Percentiles rank a stretch among this genome's conserved stretches.
Evolutionary conservation across 1,140 invertebrate genomes (phyloP).

Genomic region (Scaptomyza hsui): DNA sequence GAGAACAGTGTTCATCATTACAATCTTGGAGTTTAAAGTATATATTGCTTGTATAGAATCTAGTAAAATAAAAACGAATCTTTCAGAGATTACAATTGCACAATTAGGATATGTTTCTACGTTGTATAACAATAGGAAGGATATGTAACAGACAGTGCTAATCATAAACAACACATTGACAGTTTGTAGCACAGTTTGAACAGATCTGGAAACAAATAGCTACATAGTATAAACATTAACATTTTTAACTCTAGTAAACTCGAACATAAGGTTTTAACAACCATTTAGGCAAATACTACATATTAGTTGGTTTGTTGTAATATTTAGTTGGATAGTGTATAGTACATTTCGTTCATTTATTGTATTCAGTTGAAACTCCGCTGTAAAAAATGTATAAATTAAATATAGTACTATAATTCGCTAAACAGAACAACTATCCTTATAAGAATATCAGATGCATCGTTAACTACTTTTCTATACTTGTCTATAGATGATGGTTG

Average conservation of each 20-base stretch:
- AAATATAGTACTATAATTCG: neutral
- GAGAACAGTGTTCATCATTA: neutral
- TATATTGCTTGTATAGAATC: neutral
- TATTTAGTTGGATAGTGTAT: conserved; percentile 16
- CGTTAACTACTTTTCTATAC: conserved; percentile 2
- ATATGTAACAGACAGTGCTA: conserved; percentile 17
- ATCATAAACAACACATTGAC: conserved; percentile 1
- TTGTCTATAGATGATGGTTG: neutral
- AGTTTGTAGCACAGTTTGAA: neutral
- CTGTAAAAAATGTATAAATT: conserved; percentile 64
- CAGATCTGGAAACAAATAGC: conserved; percentile 5
- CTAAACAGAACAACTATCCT: neutral
- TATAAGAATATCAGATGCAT: conserved; percentile 1
- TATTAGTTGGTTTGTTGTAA: conserved; percentile 12
- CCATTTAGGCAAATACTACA: conserved; percentile 12
- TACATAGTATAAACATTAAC: neutral
- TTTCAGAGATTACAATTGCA: conserved; percentile 5
- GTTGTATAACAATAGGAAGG: neutral
- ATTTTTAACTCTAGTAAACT: conserved; percentile 1
- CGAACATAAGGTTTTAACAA: conserved; percentile 11
- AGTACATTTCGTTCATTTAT: conserved; percentile 59
- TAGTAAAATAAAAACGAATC: neutral
- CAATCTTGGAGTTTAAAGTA: neutral
- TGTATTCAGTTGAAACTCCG: conserved; percentile 68
- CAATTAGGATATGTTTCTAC: conserved; percentile 30